A percentile compares a stretch with the other conserved stretches of the same genome.
Evolutionary conservation across 2,888 invertebrate genomes (phyloP).

Genomic region (Flexamia atlantica): DNA sequence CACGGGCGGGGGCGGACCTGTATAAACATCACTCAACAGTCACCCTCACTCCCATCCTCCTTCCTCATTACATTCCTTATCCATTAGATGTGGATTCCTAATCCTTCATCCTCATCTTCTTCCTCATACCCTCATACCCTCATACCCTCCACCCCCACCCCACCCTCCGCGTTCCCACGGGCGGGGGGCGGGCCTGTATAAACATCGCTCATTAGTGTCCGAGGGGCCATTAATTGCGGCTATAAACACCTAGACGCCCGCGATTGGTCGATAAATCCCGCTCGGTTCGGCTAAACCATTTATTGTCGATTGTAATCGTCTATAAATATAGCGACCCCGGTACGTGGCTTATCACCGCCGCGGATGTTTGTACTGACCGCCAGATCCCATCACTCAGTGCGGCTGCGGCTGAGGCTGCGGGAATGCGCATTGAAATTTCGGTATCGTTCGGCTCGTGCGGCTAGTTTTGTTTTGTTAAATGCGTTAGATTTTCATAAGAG

Average conservation of each 20-base stretch:
- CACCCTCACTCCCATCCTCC: neutral
- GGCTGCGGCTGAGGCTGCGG: neutral
- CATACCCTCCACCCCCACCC: neutral
- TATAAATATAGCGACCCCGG: constrained; percentile 50
- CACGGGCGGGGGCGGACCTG: constrained; percentile 44
- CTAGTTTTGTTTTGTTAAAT: constrained; percentile 26
- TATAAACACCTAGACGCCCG: constrained; percentile 61
- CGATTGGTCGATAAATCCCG: constrained; percentile 54
- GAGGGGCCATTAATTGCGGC: constrained; percentile 60
- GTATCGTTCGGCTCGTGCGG: neutral
- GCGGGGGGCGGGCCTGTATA: constrained; percentile 58
- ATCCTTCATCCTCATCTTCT: neutral
- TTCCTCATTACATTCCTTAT: constrained; percentile 31
- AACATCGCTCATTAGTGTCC: constrained; percentile 62
- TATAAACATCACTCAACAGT: no score
- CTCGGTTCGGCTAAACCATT: constrained; percentile 53
- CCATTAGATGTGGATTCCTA: no score
- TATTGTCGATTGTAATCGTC: constrained; percentile 58
- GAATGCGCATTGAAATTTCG: constrained; percentile 45
- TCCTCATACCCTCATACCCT: neutral
- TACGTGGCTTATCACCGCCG: constrained; percentile 22
- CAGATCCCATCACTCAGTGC: constrained; percentile 37
- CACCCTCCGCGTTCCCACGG: constrained; percentile 42
- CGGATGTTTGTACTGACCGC: constrained; percentile 18
- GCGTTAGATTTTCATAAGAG: neutral